Evolutionary conservation across 2,113 vertebrate genomes (phyloP).

Genomic region (Cathartes aura): DNA sequence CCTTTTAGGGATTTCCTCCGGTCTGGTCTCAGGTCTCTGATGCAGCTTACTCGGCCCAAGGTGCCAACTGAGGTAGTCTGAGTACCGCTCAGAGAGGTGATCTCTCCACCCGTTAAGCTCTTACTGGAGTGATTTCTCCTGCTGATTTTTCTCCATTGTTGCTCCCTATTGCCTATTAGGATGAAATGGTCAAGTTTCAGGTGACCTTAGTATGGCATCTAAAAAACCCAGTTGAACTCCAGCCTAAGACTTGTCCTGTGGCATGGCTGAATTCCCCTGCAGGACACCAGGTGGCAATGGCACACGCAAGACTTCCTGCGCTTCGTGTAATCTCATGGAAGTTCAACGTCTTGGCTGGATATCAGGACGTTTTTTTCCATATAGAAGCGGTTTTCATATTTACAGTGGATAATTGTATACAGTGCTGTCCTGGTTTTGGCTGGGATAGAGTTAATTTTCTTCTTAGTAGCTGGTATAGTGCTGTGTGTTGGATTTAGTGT

Average conservation of each 20-base stretch:
- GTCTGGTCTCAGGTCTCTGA: not conserved
- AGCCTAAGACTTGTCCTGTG: not conserved
- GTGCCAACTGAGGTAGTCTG: not conserved
- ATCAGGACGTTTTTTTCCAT: not conserved
- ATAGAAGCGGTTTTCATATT: not conserved
- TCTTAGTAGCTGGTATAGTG: too few species aligned
- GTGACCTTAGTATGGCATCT: not conserved
- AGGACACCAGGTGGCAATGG: not conserved
- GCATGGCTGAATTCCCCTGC: not conserved
- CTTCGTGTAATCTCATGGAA: not conserved
- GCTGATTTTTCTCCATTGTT: not conserved
- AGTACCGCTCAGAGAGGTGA: not conserved
- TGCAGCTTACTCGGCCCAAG: not conserved
- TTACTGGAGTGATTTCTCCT: not conserved
- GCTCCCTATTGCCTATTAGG: not conserved
- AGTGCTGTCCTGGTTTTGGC: not conserved
- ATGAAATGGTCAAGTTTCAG: not conserved
- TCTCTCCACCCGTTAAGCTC: not conserved
- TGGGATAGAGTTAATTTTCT: too few species aligned
- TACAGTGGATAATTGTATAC: not conserved
- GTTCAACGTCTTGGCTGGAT: not conserved
- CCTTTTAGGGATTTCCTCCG: not conserved
- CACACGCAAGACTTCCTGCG: accelerated
- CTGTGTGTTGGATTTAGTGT: too few species aligned
- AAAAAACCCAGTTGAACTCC: not conserved